These are phyloP conservation scores for Redunca redunca DNA, from an alignment of 2,113 vertebrate genomes.

Conservation along the genomic window DNA sequence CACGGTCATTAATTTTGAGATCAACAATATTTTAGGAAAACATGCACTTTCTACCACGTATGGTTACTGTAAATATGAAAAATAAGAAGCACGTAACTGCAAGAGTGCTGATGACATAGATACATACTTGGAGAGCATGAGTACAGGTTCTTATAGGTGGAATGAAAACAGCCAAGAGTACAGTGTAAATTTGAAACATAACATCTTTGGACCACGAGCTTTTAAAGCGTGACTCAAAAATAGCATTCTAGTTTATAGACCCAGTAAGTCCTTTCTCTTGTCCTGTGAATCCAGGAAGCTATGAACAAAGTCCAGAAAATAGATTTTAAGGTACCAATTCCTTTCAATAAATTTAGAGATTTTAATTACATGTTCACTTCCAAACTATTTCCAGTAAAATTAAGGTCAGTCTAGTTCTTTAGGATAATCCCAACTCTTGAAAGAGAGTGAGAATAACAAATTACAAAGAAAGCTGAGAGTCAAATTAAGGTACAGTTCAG, in stretches of 20 bases:
- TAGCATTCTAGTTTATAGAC: not conserved
- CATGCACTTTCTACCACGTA: not conserved
- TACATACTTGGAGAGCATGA: not conserved
- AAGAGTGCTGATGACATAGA: not conserved
- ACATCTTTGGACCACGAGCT: not conserved
- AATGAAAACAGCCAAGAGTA: not conserved
- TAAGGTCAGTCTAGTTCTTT: not conserved
- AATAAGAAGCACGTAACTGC: not conserved
- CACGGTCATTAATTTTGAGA: not conserved
- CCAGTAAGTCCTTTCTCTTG: not conserved
- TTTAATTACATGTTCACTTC: not conserved
- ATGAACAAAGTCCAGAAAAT: not conserved
- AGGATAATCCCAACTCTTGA: not conserved
- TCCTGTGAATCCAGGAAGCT: not conserved
- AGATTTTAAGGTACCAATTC: not conserved
- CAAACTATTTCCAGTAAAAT: conserved; percentile 2
- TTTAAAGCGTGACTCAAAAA: not conserved
- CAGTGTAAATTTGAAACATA: not conserved
- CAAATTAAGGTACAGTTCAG: not conserved
- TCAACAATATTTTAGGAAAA: not conserved
- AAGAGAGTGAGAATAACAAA: not conserved
- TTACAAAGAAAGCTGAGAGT: conserved; percentile 3
- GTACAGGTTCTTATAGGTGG: not conserved
- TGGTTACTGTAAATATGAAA: not conserved
- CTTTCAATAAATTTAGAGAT: not conserved